Evolutionary conservation across 2,113 vertebrate species (phyloP).

Genomic region (Eonycteris spelaea): DNA sequence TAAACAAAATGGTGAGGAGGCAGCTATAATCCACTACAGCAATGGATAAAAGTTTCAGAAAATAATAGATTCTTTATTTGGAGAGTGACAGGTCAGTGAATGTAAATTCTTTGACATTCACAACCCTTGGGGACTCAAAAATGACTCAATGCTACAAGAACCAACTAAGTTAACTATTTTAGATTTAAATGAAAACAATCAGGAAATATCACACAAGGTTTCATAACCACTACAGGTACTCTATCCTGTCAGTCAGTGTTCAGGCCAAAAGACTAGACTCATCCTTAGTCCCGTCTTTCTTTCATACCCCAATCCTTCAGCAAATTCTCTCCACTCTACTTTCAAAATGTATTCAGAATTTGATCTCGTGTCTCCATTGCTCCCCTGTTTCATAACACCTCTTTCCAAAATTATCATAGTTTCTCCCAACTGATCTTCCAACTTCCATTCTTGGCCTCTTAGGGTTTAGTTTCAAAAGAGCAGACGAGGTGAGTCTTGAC

Average conservation of each 20-base stretch:
- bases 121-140: not conserved
- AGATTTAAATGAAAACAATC: not conserved
- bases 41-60: not conserved
- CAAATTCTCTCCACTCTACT: not conserved
- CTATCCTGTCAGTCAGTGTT: not conserved
- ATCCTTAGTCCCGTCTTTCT: not conserved
- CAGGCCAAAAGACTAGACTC: not conserved
- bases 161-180: not conserved
- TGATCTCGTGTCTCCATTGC: not conserved
- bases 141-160: not conserved
- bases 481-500: not conserved
- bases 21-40: not conserved
- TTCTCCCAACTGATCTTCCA: not conserved
- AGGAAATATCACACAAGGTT: not conserved
- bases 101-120: not conserved
- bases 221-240: not conserved
- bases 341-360: not conserved
- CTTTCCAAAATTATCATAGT: not conserved
- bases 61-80: not conserved
- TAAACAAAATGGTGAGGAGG: constrained; percentile 21
- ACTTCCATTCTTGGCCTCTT: not conserved
- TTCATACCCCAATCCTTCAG: not conserved
- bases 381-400: not conserved
- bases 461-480: not conserved
- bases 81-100: not conserved